Percentiles rank a stretch among this genome's conserved stretches.
Conservation (phyloP, 2,113 vertebrate species). For the Alligator mississippiensis region DNA sequence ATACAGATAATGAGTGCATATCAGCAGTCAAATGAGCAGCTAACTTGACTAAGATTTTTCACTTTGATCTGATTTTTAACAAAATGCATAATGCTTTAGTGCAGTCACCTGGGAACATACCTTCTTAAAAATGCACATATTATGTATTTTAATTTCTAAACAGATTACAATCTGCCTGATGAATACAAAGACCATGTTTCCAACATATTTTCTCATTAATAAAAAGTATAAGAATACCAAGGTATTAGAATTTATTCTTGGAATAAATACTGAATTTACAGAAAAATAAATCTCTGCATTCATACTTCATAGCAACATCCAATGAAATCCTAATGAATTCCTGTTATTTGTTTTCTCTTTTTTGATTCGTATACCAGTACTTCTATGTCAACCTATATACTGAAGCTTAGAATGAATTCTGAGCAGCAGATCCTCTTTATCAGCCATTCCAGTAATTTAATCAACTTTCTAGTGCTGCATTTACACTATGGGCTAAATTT, state of each 20-base stretch:
- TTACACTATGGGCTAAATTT: not conserved
- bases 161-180: not conserved
- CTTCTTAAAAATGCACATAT: not conserved
- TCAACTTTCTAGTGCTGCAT: not conserved
- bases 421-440: not conserved
- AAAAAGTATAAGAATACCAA: not conserved
- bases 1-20: not conserved
- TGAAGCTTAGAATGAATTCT: not conserved
- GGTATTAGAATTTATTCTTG: not conserved
- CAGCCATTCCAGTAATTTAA: not conserved
- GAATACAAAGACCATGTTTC: not conserved
- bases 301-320: not conserved
- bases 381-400: not conserved
- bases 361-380: not conserved
- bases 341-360: not conserved
- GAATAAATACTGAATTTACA: not conserved
- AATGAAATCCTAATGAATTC: not conserved
- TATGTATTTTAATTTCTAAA: not conserved
- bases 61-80: not conserved
- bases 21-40: not conserved
- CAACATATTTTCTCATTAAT: not conserved
- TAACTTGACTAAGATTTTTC: not conserved
- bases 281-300: not conserved
- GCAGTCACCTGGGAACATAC: not conserved
- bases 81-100: not conserved